Conservation (phyloP, 2,888 invertebrate species). For the Chrysolina haemoptera region DNA sequence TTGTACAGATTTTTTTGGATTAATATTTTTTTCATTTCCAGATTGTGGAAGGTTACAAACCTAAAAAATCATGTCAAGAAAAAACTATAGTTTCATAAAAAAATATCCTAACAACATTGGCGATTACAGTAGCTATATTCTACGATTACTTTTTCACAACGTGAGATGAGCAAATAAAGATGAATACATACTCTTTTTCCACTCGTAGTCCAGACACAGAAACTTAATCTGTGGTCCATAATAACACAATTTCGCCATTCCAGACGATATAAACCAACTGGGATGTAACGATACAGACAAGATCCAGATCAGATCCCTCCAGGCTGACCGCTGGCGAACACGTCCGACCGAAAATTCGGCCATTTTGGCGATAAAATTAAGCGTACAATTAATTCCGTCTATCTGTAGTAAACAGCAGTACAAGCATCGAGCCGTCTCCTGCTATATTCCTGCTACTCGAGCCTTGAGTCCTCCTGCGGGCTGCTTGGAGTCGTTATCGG, state of each 20-base stretch:
- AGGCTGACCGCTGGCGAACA: conserved; percentile 54
- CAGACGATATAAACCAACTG: background rate
- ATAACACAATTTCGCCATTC: background rate
- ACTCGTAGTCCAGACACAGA: background rate
- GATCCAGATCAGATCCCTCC: conserved; percentile 5
- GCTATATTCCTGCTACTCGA: conserved; percentile 25
- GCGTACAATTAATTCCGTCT: conserved; percentile 60
- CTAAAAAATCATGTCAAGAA: no score
- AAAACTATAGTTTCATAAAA: no score
- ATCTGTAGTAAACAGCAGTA: conserved; percentile 55
- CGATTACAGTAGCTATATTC: no score
- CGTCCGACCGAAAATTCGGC: conserved; percentile 47
- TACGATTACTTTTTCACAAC: no score
- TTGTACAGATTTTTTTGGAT: no score
- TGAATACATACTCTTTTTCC: background rate
- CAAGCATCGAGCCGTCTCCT: conserved; percentile 31
- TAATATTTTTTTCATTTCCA: no score
- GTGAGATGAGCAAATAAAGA: no score
- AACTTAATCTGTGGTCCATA: background rate
- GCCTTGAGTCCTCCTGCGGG: conserved; percentile 38
- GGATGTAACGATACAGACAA: background rate
- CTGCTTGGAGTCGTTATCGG: conserved; percentile 52
- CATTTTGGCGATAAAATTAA: conserved; percentile 60
- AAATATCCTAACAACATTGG: no score
- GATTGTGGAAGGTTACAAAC: no score